Evolutionary conservation across 1,140 invertebrate species (phyloP).

Genomic region (Papilio helenus): DNA sequence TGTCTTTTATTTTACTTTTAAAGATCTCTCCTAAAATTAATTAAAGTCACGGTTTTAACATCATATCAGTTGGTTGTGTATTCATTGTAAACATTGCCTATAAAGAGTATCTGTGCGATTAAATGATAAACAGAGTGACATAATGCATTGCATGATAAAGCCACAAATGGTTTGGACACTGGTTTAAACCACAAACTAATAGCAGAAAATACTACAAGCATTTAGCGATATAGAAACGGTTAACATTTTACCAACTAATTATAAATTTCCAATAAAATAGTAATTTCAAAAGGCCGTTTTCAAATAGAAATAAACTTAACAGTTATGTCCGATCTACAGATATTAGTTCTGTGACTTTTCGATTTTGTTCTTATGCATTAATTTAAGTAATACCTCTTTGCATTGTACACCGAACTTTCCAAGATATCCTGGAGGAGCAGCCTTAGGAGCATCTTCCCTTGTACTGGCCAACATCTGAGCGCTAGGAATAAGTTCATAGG

Average conservation of each 20-base stretch:
- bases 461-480: constrained; percentile 43
- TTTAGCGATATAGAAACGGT: background rate
- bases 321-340: too few species aligned
- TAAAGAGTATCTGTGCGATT: background rate
- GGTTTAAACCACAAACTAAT: background rate
- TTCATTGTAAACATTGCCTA: background rate
- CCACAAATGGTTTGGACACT: background rate
- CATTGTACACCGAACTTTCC: constrained; percentile 69
- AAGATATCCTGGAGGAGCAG: constrained; percentile 63
- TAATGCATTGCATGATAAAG: background rate
- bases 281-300: background rate
- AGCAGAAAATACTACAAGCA: background rate
- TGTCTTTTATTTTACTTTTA: background rate
- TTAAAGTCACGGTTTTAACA: background rate
- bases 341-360: background rate
- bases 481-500: constrained; percentile 65
- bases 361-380: background rate
- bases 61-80: background rate
- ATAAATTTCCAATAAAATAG: background rate
- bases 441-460: constrained; percentile 49
- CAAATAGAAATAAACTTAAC: background rate
- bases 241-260: background rate
- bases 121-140: constrained; percentile 17
- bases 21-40: too few species aligned
- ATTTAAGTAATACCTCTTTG: constrained; percentile 58